Evolutionary conservation across 2,113 vertebrate genomes (phyloP).

Genomic region (Cinclus mexicanus): DNA sequence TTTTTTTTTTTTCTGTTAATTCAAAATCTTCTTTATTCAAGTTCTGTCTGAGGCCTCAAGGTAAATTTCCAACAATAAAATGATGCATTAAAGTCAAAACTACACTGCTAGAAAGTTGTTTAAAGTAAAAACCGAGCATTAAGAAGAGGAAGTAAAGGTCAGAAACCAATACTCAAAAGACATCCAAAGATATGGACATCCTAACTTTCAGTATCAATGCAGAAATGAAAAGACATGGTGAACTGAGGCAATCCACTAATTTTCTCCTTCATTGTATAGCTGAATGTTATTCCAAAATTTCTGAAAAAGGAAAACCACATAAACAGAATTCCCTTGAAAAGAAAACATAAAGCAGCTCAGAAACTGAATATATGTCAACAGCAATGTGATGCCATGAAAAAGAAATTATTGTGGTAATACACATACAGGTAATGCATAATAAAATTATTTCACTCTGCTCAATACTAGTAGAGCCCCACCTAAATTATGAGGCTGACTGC

Average conservation of each 20-base stretch:
- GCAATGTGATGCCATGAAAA: background rate
- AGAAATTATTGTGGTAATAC: background rate
- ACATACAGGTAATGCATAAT: no score
- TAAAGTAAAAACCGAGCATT: background rate
- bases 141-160: background rate
- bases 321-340: background rate
- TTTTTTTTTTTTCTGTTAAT: background rate
- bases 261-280: background rate
- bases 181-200: background rate
- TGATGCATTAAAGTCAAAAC: background rate
- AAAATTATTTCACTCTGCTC: background rate
- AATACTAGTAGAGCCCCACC: background rate
- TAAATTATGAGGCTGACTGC: background rate
- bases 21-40: background rate
- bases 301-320: background rate
- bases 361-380: background rate
- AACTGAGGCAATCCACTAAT: background rate
- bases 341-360: background rate
- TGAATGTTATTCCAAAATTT: background rate
- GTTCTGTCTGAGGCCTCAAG: background rate
- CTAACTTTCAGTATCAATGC: background rate
- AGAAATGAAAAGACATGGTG: background rate
- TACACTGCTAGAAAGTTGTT: background rate
- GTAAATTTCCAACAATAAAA: background rate
- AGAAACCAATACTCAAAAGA: background rate